A percentile compares a stretch with the other conserved stretches of the same genome.
These are phyloP conservation scores for Dipodomys spectabilis DNA, from an alignment of 2,113 vertebrate species.

Conservation along the genomic window DNA sequence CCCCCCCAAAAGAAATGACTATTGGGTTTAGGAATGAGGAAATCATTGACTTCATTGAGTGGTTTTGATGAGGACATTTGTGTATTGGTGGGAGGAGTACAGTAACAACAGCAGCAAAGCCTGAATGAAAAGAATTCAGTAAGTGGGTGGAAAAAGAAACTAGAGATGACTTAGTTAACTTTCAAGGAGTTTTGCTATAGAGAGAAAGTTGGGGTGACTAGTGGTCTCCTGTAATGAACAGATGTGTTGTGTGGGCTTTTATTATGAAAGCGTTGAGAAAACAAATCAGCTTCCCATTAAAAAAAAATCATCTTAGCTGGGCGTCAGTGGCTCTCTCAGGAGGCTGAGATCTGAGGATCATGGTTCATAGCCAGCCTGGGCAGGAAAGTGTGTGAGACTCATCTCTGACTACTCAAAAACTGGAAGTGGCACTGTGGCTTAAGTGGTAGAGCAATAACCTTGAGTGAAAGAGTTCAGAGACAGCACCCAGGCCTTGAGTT, in stretches of 20 bases:
- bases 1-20: neutral
- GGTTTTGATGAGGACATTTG: neutral
- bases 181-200: neutral
- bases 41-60: neutral
- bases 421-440: too few species aligned
- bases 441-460: too few species aligned
- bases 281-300: neutral
- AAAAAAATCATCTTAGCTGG: neutral
- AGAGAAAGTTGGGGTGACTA: neutral
- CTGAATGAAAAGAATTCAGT: neutral
- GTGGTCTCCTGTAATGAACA: neutral
- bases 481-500: too few species aligned
- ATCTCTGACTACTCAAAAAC: too few species aligned
- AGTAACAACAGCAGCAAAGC: neutral
- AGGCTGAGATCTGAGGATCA: too few species aligned
- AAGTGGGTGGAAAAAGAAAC: neutral
- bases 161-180: neutral
- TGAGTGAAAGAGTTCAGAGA: too few species aligned
- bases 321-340: too few species aligned
- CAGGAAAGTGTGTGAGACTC: too few species aligned
- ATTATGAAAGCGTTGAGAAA: neutral
- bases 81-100: neutral
- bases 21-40: neutral
- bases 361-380: too few species aligned
- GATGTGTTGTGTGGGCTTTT: neutral